Evolutionary conservation across 2,113 vertebrate species (phyloP).

Genomic region (Circaetus gallicus): DNA sequence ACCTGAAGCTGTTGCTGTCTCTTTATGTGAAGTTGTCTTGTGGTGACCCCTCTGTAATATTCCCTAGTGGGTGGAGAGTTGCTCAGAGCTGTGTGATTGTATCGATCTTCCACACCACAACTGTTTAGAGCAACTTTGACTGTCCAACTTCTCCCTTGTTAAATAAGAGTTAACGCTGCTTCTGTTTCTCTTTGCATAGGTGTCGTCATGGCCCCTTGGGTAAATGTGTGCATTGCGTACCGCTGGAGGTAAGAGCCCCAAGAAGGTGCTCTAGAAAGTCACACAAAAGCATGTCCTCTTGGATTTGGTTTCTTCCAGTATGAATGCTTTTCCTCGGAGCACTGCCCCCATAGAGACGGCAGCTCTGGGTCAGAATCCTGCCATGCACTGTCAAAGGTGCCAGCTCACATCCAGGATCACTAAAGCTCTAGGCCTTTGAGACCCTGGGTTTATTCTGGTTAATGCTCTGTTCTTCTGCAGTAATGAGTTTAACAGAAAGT

Average conservation of each 20-base stretch:
- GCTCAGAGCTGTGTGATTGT: neutral
- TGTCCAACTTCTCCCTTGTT: neutral
- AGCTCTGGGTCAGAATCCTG: neutral
- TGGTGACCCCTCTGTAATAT: neutral
- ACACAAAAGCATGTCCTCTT: neutral
- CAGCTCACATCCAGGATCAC: neutral
- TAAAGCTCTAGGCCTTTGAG: neutral
- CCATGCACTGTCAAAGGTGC: neutral
- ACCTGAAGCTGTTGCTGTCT: neutral
- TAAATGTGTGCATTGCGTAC: constrained; percentile 97
- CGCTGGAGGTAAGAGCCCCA: constrained; percentile 86
- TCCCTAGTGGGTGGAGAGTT: neutral
- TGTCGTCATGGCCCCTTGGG: constrained; percentile 93
- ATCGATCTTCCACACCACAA: neutral
- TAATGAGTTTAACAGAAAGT: neutral
- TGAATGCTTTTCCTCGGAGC: neutral
- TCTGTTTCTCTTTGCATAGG: constrained; percentile 65
- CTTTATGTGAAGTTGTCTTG: neutral
- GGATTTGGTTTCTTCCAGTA: neutral
- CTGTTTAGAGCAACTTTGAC: neutral
- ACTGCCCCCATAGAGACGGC: neutral
- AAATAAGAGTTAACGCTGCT: neutral
- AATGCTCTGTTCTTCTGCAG: neutral
- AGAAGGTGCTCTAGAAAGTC: neutral
- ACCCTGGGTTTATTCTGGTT: neutral